A percentile compares a stretch with the other conserved stretches of the same genome.
Evolutionary conservation across 2,888 invertebrate genomes (phyloP).

Genomic region (Pimpla rufipes): DNA sequence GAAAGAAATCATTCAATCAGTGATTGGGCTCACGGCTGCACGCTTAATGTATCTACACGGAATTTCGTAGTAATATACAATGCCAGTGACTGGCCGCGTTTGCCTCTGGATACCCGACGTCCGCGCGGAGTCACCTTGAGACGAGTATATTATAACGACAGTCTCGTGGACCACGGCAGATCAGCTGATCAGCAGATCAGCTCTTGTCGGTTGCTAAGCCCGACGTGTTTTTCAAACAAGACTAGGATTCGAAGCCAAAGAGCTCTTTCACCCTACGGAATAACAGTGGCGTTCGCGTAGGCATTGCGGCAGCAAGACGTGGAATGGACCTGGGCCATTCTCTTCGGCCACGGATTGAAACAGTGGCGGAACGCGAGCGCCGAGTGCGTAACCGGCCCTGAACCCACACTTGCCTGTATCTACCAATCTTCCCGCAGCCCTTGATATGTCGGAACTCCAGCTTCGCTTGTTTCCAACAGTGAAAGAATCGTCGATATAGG

Average conservation of each 20-base stretch:
- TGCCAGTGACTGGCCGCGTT: conserved; percentile 9
- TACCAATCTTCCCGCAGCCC: conserved; percentile 9
- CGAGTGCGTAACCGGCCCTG: conserved; percentile 46
- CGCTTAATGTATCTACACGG: conserved; percentile 25
- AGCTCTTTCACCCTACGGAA: conserved; percentile 38
- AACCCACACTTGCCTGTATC: conserved; percentile 10
- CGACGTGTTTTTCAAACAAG: conserved; percentile 30
- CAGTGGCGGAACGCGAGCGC: conserved; percentile 32
- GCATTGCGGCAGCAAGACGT: neutral
- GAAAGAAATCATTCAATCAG: conserved; percentile 34
- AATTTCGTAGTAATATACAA: conserved; percentile 38
- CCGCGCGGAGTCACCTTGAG: conserved; percentile 44
- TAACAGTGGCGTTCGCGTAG: neutral
- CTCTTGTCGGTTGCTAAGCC: conserved; percentile 17
- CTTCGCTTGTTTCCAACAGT: neutral
- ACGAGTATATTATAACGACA: conserved; percentile 45
- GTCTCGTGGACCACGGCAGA: conserved; percentile 50
- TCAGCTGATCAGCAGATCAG: too few species aligned
- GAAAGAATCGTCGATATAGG: neutral
- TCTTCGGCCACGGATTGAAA: conserved; percentile 39
- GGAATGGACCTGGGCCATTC: conserved; percentile 32
- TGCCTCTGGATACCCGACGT: conserved; percentile 8
- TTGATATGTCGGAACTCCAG: conserved; percentile 49
- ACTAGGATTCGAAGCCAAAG: conserved; percentile 30
- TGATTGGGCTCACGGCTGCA: conserved; percentile 47